Percentiles rank a stretch among this genome's conserved stretches.
phyloP scores from a whole-genome alignment of 1,140 invertebrate genomes.

The Trichomalopsis sarcophagae region DNA sequence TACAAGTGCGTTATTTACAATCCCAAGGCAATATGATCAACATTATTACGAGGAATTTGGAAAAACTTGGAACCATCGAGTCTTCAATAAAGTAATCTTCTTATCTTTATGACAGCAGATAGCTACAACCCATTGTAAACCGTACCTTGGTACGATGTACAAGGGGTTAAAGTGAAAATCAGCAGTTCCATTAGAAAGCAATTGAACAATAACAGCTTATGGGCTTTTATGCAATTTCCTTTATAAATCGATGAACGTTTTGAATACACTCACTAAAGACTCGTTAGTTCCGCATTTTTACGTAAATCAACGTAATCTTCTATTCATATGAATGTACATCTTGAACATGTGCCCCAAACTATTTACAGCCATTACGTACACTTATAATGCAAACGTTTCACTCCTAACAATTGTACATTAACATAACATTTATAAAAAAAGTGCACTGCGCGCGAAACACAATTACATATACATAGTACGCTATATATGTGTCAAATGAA shows the following conservation, averaged over 20 bases:
- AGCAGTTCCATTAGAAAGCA: no score
- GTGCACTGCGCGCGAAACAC: background rate
- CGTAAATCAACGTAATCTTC: constrained; percentile 24
- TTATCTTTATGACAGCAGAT: background rate
- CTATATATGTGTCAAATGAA: constrained; percentile 14
- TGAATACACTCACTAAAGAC: background rate
- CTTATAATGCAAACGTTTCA: constrained; percentile 7
- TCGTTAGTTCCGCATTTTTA: constrained; percentile 1
- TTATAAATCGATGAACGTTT: no score
- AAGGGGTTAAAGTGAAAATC: no score
- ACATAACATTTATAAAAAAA: constrained; percentile 18
- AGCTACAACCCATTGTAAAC: no score
- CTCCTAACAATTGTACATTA: constrained; percentile 24
- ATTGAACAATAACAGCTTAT: no score
- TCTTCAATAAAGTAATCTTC: background rate
- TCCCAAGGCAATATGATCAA: background rate
- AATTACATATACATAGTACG: background rate
- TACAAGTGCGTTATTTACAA: constrained; percentile 49
- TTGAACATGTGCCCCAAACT: background rate
- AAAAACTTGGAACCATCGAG: constrained; percentile 2
- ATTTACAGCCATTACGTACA: constrained; percentile 39
- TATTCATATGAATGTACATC: background rate
- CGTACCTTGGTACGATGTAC: no score
- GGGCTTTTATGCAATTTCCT: no score
- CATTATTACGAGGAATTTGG: background rate